Conservation (phyloP, 1,140 invertebrate species). For the Dendroctonus ponderosae region DNA sequence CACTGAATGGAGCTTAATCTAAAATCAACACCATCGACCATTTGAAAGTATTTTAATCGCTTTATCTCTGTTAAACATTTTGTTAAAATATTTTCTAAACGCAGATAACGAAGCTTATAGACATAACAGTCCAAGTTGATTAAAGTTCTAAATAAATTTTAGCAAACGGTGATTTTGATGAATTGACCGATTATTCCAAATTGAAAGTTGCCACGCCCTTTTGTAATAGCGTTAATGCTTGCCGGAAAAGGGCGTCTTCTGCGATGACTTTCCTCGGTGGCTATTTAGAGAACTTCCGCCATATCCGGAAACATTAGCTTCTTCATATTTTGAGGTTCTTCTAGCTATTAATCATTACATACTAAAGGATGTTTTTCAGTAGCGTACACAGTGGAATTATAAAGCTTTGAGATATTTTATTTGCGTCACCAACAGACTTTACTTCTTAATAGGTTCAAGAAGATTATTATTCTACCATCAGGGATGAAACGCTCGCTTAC, state of each 20-base stretch:
- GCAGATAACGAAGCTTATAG: no score
- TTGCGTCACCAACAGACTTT: neutral
- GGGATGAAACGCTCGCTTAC: neutral
- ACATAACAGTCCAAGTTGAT: no score
- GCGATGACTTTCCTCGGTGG: slow-evolving; percentile 36
- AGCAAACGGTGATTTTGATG: no score
- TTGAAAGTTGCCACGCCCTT: slow-evolving; percentile 45
- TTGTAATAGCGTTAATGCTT: slow-evolving; percentile 48
- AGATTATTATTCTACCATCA: neutral
- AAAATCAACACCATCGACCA: no score
- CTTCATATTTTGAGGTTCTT: slow-evolving; percentile 45
- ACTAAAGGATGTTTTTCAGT: slow-evolving; percentile 26
- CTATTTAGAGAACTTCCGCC: slow-evolving; percentile 49
- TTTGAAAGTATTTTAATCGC: no score
- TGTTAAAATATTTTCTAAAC: no score
- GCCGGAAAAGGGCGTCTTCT: slow-evolving; percentile 47
- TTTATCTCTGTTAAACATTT: no score
- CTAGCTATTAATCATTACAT: slow-evolving; percentile 48
- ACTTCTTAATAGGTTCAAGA: no score
- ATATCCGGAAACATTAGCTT: slow-evolving; percentile 49
- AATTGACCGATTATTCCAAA: slow-evolving; percentile 46
- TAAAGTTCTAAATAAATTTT: no score
- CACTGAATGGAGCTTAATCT: no score
- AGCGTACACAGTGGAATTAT: neutral
- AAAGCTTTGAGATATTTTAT: neutral